A percentile compares a stretch with the other conserved stretches of the same genome.
Evolutionary conservation across 2,797 vertebrate genomes (phyloP).

Genomic region (Sebastiscus albofasciatus): DNA sequence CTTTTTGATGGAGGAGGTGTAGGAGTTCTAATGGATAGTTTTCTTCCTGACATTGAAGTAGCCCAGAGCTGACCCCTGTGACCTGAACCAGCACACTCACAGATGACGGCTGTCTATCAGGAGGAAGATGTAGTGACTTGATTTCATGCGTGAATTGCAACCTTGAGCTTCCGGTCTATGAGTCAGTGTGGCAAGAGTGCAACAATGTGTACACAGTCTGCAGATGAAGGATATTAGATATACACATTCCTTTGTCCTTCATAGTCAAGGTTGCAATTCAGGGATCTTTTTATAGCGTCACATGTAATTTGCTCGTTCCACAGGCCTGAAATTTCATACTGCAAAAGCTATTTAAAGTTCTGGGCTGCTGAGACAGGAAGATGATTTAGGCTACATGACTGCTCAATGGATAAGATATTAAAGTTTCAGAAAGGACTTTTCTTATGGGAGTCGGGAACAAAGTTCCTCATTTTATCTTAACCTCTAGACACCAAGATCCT

Average conservation of each 20-base stretch:
- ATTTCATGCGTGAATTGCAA: conserved; percentile 34
- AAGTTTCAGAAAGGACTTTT: neutral
- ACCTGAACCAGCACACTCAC: neutral
- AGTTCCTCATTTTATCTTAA: neutral
- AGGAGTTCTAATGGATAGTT: conserved; percentile 14
- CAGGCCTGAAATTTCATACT: conserved; percentile 37
- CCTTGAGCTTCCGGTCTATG: neutral
- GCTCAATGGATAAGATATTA: neutral
- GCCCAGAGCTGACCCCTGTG: conserved; percentile 16
- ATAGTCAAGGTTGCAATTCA: conserved; percentile 30
- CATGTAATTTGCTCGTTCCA: conserved; percentile 30
- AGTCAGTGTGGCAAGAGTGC: neutral
- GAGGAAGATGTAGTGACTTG: neutral
- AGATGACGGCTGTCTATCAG: conserved; percentile 17
- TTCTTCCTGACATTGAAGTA: conserved; percentile 15
- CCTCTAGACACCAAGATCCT: neutral
- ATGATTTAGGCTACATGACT: neutral
- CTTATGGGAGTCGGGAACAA: no score
- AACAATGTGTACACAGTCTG: conserved; percentile 8
- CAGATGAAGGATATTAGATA: conserved; percentile 28
- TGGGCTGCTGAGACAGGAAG: conserved; percentile 20
- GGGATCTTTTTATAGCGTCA: conserved; percentile 5
- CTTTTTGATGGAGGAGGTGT: conserved; percentile 39
- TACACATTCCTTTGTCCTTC: neutral
- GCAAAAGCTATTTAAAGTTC: conserved; percentile 51